Conservation (phyloP, 2,888 invertebrate genomes). For the Mactromeris polynyma region DNA sequence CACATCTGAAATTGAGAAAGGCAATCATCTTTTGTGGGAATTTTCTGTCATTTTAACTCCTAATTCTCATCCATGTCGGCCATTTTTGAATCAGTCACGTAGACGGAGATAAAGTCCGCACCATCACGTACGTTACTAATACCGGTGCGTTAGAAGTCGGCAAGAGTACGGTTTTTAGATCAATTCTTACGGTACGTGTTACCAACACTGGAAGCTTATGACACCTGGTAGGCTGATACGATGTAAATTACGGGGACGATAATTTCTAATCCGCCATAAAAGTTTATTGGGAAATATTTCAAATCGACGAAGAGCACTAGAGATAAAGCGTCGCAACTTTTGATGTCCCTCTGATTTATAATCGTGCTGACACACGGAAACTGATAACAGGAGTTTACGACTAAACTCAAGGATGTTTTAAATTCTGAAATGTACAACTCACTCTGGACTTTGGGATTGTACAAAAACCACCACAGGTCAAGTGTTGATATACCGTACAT, state of each 20-base stretch:
- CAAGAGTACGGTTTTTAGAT: background rate
- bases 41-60: too few species aligned
- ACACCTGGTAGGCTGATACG: conserved; percentile 51
- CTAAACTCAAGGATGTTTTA: conserved; percentile 57
- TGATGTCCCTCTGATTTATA: conserved; percentile 76
- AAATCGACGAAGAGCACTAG: conserved; percentile 66
- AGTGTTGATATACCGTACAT: conserved; percentile 16
- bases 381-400: conserved; percentile 67
- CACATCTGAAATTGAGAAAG: too few species aligned
- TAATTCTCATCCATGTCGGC: background rate
- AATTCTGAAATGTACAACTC: conserved; percentile 35
- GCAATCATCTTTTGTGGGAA: too few species aligned
- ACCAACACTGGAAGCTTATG: conserved; percentile 39
- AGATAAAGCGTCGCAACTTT: conserved; percentile 75
- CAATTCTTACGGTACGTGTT: conserved; percentile 16
- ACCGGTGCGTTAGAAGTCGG: background rate
- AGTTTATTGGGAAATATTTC: conserved; percentile 77
- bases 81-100: background rate
- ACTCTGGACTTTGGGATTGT: conserved; percentile 14
- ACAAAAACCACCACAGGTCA: conserved; percentile 29
- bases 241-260: conserved; percentile 40
- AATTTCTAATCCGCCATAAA: conserved; percentile 74
- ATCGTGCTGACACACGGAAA: conserved; percentile 62
- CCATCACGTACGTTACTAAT: background rate
- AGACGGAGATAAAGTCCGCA: background rate